Base-by-base conservation (phyloP, 2,888 invertebrate genomes). In the Hemicrepidius hirtus region DNA sequence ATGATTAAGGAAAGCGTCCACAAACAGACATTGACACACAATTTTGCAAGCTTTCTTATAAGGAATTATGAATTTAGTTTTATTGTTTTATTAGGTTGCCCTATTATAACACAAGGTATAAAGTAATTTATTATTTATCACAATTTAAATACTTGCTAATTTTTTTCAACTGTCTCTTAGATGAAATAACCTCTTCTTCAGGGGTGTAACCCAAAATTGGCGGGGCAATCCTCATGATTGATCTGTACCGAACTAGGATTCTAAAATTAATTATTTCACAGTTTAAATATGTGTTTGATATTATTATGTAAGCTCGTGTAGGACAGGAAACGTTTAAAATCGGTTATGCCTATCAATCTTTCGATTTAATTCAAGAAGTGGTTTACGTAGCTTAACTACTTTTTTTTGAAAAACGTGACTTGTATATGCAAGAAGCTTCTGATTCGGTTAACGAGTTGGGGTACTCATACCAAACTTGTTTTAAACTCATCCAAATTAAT, bases 241-340 rank as follows among this genome's bases (percentile, higher is more conserved):
- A n/a, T n/a, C n/a, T n/a, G n/a, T n/a, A n/a, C n/a, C n/a, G n/a
- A n/a, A n/a, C n/a, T n/a, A n/a, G n/a, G n/a, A n/a, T n/a, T n/a
- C n/a, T n/a, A n/a, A n/a, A n/a, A n/a, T n/a, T n/a, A n/a, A n/a
- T n/a, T n/a, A n/a, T n/a, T n/a, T n/a, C n/a, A n/a, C n/a, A n/a
- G n/a, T n/a, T n/a, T n/a, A n/a, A n/a, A n/a, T n/a, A n/a, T n/a
- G n/a, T n/a, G n/a, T n/a, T n/a, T n/a, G n/a, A n/a, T n/a, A n/a
- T n/a, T n/a, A n/a, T n/a, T n/a, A n/a, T n/a, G n/a, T n/a, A n/a
- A n/a, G n/a, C n/a, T 13, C n/a, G 35, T 63, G 49, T 37, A 53
- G 16, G 53, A 65, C 65, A 65, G 65, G 65, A 65, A 49, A 50
- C 53, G 40, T 46, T 50, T 37, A 50, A 53, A 65, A 65, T 65